These are phyloP conservation scores for Acanthisitta chloris DNA, from an alignment of 2,113 vertebrate species.

Conservation along the genomic window DNA sequence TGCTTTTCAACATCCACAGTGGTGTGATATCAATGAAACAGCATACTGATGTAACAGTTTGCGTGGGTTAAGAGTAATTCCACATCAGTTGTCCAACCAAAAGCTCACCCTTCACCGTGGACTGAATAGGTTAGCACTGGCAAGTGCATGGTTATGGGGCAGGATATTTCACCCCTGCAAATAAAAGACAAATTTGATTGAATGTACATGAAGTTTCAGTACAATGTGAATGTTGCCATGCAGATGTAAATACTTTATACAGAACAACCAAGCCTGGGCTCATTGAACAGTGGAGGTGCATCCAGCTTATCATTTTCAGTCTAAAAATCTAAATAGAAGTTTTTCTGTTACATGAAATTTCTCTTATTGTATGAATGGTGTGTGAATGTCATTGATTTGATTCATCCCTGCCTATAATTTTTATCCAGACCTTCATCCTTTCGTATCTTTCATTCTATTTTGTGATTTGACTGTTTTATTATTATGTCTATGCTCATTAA, in stretches of 20 bases:
- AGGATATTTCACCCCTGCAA: not conserved
- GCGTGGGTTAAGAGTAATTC: not conserved
- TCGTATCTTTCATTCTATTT: not conserved
- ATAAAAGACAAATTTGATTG: not conserved
- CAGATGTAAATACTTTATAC: not conserved
- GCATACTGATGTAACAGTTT: not conserved
- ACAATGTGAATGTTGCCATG: not conserved
- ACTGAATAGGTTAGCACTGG: accelerated
- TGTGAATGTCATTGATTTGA: not conserved
- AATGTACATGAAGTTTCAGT: not conserved
- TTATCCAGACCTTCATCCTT: not conserved
- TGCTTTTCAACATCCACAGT: not conserved
- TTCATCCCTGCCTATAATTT: not conserved
- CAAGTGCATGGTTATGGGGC: not conserved
- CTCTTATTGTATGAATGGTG: not conserved
- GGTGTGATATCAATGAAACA: not conserved
- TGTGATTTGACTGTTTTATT: not conserved
- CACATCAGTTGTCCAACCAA: not conserved
- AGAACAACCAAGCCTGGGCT: not conserved
- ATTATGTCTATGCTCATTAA: not conserved
- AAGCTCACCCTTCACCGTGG: not conserved
- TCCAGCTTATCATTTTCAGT: not conserved
- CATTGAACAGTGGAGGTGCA: not conserved
- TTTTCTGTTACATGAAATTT: not conserved
- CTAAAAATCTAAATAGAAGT: not conserved